Percentiles rank a stretch among this genome's conserved stretches.
Evolutionary conservation across 2,797 vertebrate genomes (phyloP).

Genomic region (Calcarius lapponicus): DNA sequence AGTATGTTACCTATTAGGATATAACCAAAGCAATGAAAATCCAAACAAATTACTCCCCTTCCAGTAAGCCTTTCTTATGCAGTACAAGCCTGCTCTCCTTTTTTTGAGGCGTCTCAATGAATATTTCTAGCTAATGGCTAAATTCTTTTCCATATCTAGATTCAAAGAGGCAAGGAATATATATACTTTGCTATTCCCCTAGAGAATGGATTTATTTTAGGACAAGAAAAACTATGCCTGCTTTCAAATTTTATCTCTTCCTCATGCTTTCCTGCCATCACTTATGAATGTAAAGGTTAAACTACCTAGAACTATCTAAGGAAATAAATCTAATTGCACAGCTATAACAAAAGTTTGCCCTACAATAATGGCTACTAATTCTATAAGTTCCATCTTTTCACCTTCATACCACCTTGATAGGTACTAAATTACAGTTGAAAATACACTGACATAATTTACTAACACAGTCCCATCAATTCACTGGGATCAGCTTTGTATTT

Average conservation of each 20-base stretch:
- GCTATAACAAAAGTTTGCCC: constrained; percentile 29
- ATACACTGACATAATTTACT: constrained; percentile 34
- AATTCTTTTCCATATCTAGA: constrained; percentile 32
- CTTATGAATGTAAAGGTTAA: constrained; percentile 53
- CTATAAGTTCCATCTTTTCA: constrained; percentile 22
- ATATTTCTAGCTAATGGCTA: constrained; percentile 57
- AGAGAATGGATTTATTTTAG: constrained; percentile 40
- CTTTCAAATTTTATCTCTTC: constrained; percentile 39
- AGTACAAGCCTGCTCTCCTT: background rate
- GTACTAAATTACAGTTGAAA: constrained; percentile 52
- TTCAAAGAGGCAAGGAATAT: constrained; percentile 58
- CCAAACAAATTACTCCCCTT: constrained; percentile 43
- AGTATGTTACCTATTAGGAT: constrained; percentile 52
- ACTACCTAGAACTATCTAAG: constrained; percentile 40
- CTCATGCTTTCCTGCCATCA: constrained; percentile 34
- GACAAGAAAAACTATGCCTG: constrained; percentile 43
- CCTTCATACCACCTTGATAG: constrained; percentile 18
- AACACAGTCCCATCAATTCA: background rate
- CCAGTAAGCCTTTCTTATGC: constrained; percentile 7
- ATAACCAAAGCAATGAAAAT: constrained; percentile 53
- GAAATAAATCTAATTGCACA: constrained; percentile 56
- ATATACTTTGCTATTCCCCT: constrained; percentile 51
- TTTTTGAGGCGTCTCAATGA: constrained; percentile 37
- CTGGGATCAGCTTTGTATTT: background rate
- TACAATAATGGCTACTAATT: constrained; percentile 25